Conservation (phyloP, 1,140 invertebrate species). For the Ips nitidus region DNA sequence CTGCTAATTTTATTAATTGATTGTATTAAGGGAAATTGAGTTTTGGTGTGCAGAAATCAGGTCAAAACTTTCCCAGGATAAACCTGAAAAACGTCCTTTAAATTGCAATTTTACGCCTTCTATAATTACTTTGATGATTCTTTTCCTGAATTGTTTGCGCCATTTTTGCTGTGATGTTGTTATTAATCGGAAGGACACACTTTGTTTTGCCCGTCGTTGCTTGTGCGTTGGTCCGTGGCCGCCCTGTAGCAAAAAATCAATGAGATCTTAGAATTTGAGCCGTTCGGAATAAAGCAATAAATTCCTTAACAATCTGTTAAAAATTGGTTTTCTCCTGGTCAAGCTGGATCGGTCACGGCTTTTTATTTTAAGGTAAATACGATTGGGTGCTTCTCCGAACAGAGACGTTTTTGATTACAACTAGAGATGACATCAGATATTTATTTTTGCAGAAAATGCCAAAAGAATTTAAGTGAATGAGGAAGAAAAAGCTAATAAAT, state of each 20-base stretch:
- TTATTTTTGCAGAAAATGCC: too few relatives aligned
- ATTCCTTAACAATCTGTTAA: constrained; percentile 33
- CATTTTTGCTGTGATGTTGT: background rate
- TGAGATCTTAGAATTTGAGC: constrained; percentile 10
- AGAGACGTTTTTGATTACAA: too few relatives aligned
- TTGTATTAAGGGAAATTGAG: background rate
- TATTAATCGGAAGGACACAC: constrained; percentile 11
- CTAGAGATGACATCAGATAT: too few relatives aligned
- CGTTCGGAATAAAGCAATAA: constrained; percentile 30
- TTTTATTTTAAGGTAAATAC: constrained; percentile 31
- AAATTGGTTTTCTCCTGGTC: constrained; percentile 30
- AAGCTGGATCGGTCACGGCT: constrained; percentile 26
- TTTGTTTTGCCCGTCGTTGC: background rate
- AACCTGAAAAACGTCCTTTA: background rate
- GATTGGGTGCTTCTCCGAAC: constrained; percentile 17
- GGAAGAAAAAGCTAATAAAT: too few relatives aligned
- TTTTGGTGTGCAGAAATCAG: background rate
- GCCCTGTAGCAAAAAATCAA: constrained; percentile 3
- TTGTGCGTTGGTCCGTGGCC: constrained; percentile 8
- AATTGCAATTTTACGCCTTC: constrained; percentile 11
- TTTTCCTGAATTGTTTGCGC: background rate
- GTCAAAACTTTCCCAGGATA: background rate
- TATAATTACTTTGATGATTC: background rate
- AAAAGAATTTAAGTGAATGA: too few relatives aligned
- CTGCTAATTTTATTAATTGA: constrained; percentile 14